A percentile compares a stretch with the other conserved stretches of the same genome.
Conservation (phyloP, 2,888 invertebrate species). For the Eupelmus urozonus region DNA sequence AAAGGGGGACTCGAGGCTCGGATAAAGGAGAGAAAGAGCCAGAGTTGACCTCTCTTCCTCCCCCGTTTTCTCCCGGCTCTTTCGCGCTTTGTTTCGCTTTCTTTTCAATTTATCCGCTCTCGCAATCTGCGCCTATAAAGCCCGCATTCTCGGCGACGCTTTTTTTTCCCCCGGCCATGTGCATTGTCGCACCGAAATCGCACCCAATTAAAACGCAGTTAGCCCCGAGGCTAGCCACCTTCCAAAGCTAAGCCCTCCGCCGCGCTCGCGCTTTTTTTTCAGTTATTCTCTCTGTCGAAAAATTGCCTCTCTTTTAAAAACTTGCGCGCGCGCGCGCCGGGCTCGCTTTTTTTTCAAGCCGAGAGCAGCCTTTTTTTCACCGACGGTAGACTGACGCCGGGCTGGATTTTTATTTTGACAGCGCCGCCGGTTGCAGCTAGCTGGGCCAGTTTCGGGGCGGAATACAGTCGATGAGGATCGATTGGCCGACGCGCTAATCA, state of each 20-base stretch:
- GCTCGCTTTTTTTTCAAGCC: background rate
- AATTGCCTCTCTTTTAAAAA: slow-evolving; percentile 36
- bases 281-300: slow-evolving; percentile 32
- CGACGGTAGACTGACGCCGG: too few species aligned
- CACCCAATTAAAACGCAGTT: slow-evolving; percentile 70
- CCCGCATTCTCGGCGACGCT: slow-evolving; percentile 39
- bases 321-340: too few species aligned
- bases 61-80: background rate
- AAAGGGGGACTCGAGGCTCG: background rate
- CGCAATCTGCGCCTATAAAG: slow-evolving; percentile 49
- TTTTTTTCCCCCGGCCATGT: slow-evolving; percentile 63
- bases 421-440: too few species aligned
- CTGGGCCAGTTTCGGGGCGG: too few species aligned
- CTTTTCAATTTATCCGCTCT: slow-evolving; percentile 54
- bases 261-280: slow-evolving; percentile 59
- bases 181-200: slow-evolving; percentile 68
- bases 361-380: too few species aligned
- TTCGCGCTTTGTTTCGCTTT: slow-evolving; percentile 49
- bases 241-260: slow-evolving; percentile 43
- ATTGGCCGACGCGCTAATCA: background rate
- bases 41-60: slow-evolving; percentile 26
- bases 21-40: background rate
- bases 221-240: slow-evolving; percentile 62
- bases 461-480: background rate
- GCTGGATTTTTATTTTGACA: too few species aligned